phyloP scores from a whole-genome alignment of 2,888 invertebrate genomes.

The Timema podura region DNA sequence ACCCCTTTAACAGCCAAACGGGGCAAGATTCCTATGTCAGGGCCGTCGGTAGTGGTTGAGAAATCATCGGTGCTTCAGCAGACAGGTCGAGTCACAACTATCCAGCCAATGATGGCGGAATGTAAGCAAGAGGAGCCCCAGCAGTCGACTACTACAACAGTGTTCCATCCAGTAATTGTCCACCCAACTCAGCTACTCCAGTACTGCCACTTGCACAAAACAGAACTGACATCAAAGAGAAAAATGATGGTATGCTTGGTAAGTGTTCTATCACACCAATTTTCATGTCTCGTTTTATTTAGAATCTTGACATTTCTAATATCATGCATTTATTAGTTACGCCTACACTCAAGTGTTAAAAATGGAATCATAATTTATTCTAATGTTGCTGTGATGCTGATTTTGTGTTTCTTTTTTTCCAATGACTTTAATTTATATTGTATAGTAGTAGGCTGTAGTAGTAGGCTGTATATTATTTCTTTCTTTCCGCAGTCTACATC shows the following conservation, averaged over 20 bases:
- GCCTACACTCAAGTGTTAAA: not conserved
- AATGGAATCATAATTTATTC: not conserved
- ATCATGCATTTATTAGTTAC: not conserved
- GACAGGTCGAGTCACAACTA: constrained; percentile 14
- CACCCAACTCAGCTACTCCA: constrained; percentile 73
- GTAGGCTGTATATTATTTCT: too few species aligned
- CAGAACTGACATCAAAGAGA: constrained; percentile 34
- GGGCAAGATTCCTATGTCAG: not conserved
- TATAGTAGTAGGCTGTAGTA: too few species aligned
- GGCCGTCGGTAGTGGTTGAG: not conserved
- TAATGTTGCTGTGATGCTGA: not conserved
- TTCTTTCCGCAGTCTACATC: too few species aligned
- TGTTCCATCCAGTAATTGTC: constrained; percentile 66
- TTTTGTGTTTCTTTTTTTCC: too few species aligned
- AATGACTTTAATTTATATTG: too few species aligned
- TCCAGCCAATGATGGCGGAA: constrained; percentile 16
- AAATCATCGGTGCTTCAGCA: constrained; percentile 18
- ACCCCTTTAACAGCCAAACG: not conserved
- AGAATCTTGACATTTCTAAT: too few species aligned
- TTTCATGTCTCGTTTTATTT: not conserved
- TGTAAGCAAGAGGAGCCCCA: constrained; percentile 19
- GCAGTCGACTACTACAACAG: constrained; percentile 16
- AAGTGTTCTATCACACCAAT: constrained; percentile 19
- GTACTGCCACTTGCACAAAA: constrained; percentile 53
- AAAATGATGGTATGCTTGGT: constrained; percentile 32